phyloP scores from a whole-genome alignment of 2,797 vertebrate genomes.

The Sebastes nivosus region DNA sequence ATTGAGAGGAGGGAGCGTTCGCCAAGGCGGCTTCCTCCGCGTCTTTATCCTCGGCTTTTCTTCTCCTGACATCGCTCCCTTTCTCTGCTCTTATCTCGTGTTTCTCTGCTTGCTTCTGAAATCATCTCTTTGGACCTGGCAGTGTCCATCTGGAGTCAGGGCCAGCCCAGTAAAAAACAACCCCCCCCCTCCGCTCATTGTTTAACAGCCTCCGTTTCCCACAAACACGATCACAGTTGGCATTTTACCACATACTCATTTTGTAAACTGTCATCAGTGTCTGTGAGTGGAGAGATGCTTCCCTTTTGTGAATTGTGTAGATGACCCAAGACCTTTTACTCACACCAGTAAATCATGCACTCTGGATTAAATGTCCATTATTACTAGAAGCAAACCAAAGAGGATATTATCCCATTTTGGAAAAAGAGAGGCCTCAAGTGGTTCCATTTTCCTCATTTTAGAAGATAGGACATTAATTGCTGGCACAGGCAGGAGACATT shows the following conservation, averaged over 20 bases:
- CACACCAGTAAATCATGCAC: conserved; percentile 45
- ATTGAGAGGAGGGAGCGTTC: conserved; percentile 61
- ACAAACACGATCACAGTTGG: conserved; percentile 46
- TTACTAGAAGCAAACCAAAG: conserved; percentile 49
- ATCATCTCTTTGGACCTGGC: conserved; percentile 57
- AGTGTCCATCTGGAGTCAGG: conserved; percentile 62
- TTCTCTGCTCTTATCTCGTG: conserved; percentile 32
- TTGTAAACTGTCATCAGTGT: conserved; percentile 52
- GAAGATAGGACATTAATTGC: conserved; percentile 77
- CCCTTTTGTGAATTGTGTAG: conserved; percentile 41
- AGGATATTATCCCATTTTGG: conserved; percentile 61
- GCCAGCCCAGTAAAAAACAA: conserved; percentile 1
- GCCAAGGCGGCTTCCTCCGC: conserved; percentile 44
- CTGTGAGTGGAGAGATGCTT: conserved; percentile 26
- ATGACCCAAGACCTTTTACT: conserved; percentile 46
- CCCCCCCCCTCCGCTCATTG: conserved; percentile 42
- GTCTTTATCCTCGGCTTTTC: conserved; percentile 31
- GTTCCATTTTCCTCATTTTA: conserved; percentile 64
- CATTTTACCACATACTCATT: conserved; percentile 47
- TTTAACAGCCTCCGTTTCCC: conserved; percentile 39
- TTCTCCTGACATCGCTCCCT: conserved; percentile 26
- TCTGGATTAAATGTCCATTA: conserved; percentile 57
- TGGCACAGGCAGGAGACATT: conserved; percentile 73
- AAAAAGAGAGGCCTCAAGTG: conserved; percentile 55
- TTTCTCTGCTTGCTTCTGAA: conserved; percentile 41